Base-by-base conservation (phyloP, 2,797 vertebrate species). In the Danio jaintianensis region DNA sequence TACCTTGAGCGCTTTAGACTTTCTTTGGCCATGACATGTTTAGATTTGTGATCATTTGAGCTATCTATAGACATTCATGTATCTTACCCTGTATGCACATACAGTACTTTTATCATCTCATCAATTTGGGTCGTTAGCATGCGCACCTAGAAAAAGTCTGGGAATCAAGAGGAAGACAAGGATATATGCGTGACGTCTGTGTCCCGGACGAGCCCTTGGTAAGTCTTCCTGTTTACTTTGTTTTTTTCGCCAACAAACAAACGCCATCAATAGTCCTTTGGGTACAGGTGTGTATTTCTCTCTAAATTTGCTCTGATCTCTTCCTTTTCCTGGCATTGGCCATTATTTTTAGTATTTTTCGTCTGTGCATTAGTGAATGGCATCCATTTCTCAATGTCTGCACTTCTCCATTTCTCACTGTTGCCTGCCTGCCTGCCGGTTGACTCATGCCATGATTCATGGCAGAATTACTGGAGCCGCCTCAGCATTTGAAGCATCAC, bases 221-320 rank as follows among this genome's bases (percentile, higher is more conserved):
- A 55, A 48, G 50, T 62, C 63, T 84, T 87, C 80, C 83, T 88
- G 84, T 87, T 88, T 86, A 84, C 72, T 61, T 56, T 13, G 22
- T 29, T 8, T 12, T 69, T 55, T 52, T 52, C 42, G 7, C 67
- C 79, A 38, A 86, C 72, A 68, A 64, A 58, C 15, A 9, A 29
- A 29, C 59, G 1, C 81, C 29, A 82, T 56, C 18, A 68, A 61
- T 63, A 20, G 38, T 55, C 59, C 36, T 83, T 81, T 72, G 42
- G 7, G 42, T 72, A 43, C 78, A 81, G 75, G 78, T 84, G 74
- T 22, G 13, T 29, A 59, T 74, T 75, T 38, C 18, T 52, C 7
- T 53, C 29, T 67, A 75, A 56, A 10, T 75, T 59, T 0, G 55
- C 63, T 58, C 5, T 1, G 20, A 43, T 64, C 13, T 71, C 52